phyloP scores from a whole-genome alignment of 2,888 invertebrate species.

The Teleogryllus oceanicus region DNA sequence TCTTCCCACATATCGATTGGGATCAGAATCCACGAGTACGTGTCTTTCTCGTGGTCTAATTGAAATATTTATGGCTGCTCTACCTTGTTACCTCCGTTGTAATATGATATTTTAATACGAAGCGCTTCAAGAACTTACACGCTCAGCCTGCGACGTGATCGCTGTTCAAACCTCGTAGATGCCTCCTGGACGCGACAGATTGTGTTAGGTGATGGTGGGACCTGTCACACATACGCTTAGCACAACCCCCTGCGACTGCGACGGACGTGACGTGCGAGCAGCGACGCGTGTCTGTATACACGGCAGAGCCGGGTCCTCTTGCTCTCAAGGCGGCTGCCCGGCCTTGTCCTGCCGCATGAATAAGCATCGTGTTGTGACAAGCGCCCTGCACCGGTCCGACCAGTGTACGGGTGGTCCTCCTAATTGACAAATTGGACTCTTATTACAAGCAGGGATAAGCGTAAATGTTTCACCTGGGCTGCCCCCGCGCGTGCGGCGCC shows the following conservation, averaged over 20 bases:
- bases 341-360: not conserved
- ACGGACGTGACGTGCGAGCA: not conserved
- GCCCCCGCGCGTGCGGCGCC: not conserved
- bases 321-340: not conserved
- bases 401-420: conserved; percentile 44
- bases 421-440: conserved; percentile 71
- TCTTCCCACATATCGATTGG: too few relatives aligned
- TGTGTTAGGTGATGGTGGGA: not conserved
- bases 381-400: conserved; percentile 28
- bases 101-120: not conserved
- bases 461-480: conserved; percentile 9
- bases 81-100: not conserved
- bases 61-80: conserved; percentile 5
- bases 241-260: not conserved
- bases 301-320: not conserved
- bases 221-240: not conserved
- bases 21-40: too few relatives aligned
- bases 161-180: too few relatives aligned
- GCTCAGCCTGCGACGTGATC: too few relatives aligned
- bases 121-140: too few relatives aligned
- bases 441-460: conserved; percentile 49
- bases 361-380: not conserved
- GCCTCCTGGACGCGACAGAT: too few relatives aligned
- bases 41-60: not conserved
- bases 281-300: not conserved